Base-by-base conservation (phyloP, 2,888 invertebrate genomes). In the Lymantria dispar region DNA sequence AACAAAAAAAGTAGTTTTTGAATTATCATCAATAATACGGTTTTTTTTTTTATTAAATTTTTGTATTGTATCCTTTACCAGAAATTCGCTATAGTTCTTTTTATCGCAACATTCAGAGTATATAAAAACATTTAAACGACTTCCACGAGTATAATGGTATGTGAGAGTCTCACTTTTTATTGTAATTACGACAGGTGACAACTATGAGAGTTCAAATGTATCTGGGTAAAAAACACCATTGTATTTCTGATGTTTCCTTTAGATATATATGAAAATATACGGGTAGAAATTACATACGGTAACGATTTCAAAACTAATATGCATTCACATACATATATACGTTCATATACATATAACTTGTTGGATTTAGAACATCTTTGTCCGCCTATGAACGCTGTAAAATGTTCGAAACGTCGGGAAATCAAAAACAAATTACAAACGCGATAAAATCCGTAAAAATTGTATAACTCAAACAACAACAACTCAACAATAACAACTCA, bases 141-240 rank as follows among this genome's bases (percentile, higher is more conserved):
- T 7, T 53, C 52, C 52, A 60, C 56, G 55, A 47, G 46, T 59
- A 55, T 64, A 56, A 58, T 54, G 49, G 54, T 48, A 43, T 45
- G 60, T 56, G 54, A 52, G 55, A 62, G 46, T 50, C 12, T 41
- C 30, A 48, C 46, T 72, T 73, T 68, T 70, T 73, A 56, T 63
- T 22, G 45, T 62, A 70, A 74, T 74, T 69, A 72, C 51, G 51
- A 45, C 49, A 65, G 65, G 71, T 72, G 74, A 65, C 70, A 65
- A 61, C 52, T 69, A 54, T 68, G 68, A 57, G 65, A 52, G 51
- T 39, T 22, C 30, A 30, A 12, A 13, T 60, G 47, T 66, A 50
- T 66, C 62, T 52, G 63, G 56, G 43, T 33, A 54, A 3, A 22
- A 60, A 56, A 15, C 3, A 3, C 58, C 49, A 73, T 73, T 71